Base-by-base conservation (phyloP, 2,888 invertebrate species). In the Protonemura montana region DNA sequence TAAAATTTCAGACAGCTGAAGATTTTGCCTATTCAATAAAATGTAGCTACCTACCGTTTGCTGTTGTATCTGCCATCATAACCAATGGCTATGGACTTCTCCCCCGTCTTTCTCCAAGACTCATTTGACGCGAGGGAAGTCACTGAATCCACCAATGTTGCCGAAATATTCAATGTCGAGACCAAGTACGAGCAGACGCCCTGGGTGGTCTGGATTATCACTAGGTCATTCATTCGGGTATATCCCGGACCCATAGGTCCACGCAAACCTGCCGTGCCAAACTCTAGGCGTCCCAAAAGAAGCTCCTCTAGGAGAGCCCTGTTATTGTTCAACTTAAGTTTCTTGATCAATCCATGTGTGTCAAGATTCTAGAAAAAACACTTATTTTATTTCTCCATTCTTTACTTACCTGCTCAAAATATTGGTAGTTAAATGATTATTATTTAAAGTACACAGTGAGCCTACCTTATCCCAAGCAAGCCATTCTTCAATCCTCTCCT, bases 1-100 rank as follows among this genome's bases (percentile, higher is more conserved):
- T 10, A 35, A 35, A 35, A 6, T 35, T 35, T 35, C 35, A 6
- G 35, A 10, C 3, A 35, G 59, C 1, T 59, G 59, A 10, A 2
- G 59, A 1, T 59, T 59, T 59, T 59, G 21, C 59, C 21, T 59
- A 21, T 59, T 59, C 21, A 13, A 7, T 59, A 59, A 59, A 35
- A 6, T 35, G 35, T 10, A 35, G n/a, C n/a, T n/a, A n/a, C 88
- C 90, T 91, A 98, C 96, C 97, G 95, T 91, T 94, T 94, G 90
- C 98, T 98, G 89, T 98, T 97, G 90, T 99, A 93, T 89, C 99
- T 93, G 0, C 97, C 98, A 92, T 99, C 99, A 90, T 95, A 98
- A 0, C 99, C 99, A 87, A 99, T 92, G 0, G 98, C 95, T 35
- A 99, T 93, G 0, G 98, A 98, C 88, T 93, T 94, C 35, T 93